These are phyloP conservation scores for Phymorhynchus buccinoides DNA, from an alignment of 1,140 invertebrate genomes.

Conservation along the genomic window DNA sequence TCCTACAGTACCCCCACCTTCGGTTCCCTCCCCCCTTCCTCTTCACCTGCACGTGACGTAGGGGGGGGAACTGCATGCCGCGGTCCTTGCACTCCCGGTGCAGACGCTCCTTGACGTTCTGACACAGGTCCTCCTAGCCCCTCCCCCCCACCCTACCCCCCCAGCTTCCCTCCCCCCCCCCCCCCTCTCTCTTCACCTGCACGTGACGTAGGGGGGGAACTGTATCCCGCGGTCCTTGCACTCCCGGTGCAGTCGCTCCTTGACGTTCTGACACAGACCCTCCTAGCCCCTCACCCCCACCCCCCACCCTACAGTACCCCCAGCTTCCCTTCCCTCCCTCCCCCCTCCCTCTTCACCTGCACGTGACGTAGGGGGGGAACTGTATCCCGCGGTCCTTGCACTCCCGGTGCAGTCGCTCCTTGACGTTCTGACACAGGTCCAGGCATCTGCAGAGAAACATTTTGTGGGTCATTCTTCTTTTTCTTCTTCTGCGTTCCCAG, in stretches of 20 bases:
- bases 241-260: slow-evolving; percentile 84
- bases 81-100: slow-evolving; percentile 52
- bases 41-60: slow-evolving; percentile 73
- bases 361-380: slow-evolving; percentile 73
- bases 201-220: slow-evolving; percentile 73
- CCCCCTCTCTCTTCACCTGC: slow-evolving; percentile 62
- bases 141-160: too few species aligned
- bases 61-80: slow-evolving; percentile 73
- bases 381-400: slow-evolving; percentile 78
- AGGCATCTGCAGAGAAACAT: slow-evolving; percentile 77
- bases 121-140: slow-evolving; percentile 84
- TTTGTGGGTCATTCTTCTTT: too few species aligned
- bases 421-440: slow-evolving; percentile 91
- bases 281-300: too few species aligned
- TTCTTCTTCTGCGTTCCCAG: too few species aligned
- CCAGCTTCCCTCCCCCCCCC: neutral
- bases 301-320: too few species aligned
- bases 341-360: slow-evolving; percentile 43
- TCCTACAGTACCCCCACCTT: neutral
- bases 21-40: neutral
- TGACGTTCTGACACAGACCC: too few species aligned
- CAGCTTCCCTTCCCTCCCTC: too few species aligned
- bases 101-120: slow-evolving; percentile 90
- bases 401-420: slow-evolving; percentile 84
- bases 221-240: slow-evolving; percentile 78